A percentile compares a stretch with the other conserved stretches of the same genome.
Conservation (phyloP, 2,888 invertebrate species). For the Cinara cedri region DNA sequence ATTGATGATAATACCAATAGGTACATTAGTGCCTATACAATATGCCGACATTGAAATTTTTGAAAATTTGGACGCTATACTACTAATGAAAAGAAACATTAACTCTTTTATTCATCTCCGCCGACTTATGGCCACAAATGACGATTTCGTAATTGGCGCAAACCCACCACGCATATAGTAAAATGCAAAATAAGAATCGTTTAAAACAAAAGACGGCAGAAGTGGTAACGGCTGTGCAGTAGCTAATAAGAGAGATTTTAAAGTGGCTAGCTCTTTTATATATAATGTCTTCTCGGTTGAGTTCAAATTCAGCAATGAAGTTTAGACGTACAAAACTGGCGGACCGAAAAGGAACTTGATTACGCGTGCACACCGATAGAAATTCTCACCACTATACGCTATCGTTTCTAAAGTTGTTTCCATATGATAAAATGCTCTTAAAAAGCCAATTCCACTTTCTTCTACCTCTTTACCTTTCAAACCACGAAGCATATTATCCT, state of each 20-base stretch:
- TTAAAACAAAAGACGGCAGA: constrained; percentile 34
- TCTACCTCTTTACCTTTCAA: neutral
- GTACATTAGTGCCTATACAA: neutral
- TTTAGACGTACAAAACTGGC: constrained; percentile 42
- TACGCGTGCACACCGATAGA: constrained; percentile 19
- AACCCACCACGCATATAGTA: constrained; percentile 11
- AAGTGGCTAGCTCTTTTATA: constrained; percentile 1
- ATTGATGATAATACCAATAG: too few relatives aligned
- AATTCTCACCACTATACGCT: constrained; percentile 1
- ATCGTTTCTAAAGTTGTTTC: constrained; percentile 3
- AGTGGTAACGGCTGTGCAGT: neutral
- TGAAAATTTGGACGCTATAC: neutral
- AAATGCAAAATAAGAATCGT: constrained; percentile 39
- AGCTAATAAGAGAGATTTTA: constrained; percentile 8
- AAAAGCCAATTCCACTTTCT: neutral
- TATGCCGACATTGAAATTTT: constrained; percentile 1
- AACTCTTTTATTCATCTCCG: neutral
- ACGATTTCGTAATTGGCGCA: constrained; percentile 36
- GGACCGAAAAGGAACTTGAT: constrained; percentile 51
- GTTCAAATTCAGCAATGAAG: constrained; percentile 48
- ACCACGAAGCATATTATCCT: too few relatives aligned
- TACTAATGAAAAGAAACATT: neutral
- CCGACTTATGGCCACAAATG: neutral
- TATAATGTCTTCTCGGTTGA: constrained; percentile 30
- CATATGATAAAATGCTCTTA: neutral